A percentile compares a stretch with the other conserved stretches of the same genome.
Evolutionary conservation across 2,113 vertebrate genomes (phyloP).

Genomic region (Siniperca chuatsi): DNA sequence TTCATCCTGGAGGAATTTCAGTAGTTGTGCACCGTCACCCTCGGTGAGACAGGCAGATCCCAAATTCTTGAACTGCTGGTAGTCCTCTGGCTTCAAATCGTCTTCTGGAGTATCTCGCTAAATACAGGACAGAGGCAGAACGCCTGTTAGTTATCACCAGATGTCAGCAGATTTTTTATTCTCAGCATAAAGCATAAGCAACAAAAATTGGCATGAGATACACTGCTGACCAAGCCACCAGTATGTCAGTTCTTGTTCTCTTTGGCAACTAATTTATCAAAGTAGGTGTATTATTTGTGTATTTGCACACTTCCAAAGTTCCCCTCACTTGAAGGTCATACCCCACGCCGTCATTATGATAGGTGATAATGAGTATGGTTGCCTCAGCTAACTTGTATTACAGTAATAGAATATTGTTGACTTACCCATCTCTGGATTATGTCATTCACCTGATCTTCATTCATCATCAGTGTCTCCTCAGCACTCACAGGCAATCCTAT

Average conservation of each 20-base stretch:
- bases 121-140: conserved; percentile 25
- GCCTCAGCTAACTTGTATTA: conserved; percentile 2
- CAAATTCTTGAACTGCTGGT: conserved; percentile 87
- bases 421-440: conserved; percentile 94
- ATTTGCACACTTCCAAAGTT: not conserved
- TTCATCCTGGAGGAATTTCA: conserved; percentile 89
- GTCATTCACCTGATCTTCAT: conserved; percentile 87
- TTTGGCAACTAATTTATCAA: not conserved
- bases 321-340: not conserved
- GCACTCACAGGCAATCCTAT: conserved; percentile 52
- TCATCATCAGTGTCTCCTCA: conserved; percentile 79
- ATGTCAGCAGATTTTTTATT: not conserved
- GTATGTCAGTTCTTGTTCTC: not conserved
- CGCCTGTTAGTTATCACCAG: not conserved
- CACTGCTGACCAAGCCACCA: not conserved
- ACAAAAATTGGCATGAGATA: not conserved
- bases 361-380: not conserved
- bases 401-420: conserved; percentile 47
- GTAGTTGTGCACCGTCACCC: conserved; percentile 83
- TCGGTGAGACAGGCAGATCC: conserved; percentile 88
- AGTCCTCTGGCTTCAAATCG: conserved; percentile 91
- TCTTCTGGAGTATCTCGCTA: conserved; percentile 88
- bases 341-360: too few species aligned
- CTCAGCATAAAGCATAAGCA: not conserved
- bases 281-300: not conserved